A percentile compares a stretch with the other conserved stretches of the same genome.
These are phyloP conservation scores for Sinocyclocheilus maitianheensis DNA, from an alignment of 2,113 vertebrate genomes.

Conservation along the genomic window DNA sequence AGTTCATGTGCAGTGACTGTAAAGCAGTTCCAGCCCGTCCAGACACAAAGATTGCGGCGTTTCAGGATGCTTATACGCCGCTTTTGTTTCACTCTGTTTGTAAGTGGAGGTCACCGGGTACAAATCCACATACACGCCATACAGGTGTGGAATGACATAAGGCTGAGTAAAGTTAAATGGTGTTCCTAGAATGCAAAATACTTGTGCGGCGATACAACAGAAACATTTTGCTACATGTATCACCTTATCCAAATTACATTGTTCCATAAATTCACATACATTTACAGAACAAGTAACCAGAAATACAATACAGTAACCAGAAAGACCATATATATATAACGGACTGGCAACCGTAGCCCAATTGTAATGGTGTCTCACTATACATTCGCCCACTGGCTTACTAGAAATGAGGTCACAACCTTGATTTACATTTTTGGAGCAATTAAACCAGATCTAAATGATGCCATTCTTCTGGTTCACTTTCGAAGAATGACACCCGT, in stretches of 20 bases:
- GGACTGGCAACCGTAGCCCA: not conserved
- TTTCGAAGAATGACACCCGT: not conserved
- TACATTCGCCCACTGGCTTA: not conserved
- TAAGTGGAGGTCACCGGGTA: constrained; percentile 19
- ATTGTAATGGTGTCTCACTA: not conserved
- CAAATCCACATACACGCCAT: constrained; percentile 7
- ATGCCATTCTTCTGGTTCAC: not conserved
- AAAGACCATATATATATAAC: not conserved
- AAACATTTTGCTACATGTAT: no score
- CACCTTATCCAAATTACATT: no score
- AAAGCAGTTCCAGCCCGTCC: not conserved
- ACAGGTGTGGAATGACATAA: no score
- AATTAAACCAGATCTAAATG: not conserved
- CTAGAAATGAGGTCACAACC: not conserved
- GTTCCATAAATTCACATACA: no score
- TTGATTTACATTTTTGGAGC: not conserved
- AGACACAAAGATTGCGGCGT: constrained; percentile 3
- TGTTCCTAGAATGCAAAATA: no score
- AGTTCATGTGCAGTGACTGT: constrained; percentile 26
- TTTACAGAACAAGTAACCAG: no score
- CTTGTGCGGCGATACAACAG: no score
- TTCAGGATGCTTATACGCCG: not conserved
- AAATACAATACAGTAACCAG: no score
- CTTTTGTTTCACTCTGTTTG: constrained; percentile 19
- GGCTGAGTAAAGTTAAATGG: no score